Base-by-base conservation (phyloP, 2,113 vertebrate species). In the Myrmophylax atrothorax region DNA sequence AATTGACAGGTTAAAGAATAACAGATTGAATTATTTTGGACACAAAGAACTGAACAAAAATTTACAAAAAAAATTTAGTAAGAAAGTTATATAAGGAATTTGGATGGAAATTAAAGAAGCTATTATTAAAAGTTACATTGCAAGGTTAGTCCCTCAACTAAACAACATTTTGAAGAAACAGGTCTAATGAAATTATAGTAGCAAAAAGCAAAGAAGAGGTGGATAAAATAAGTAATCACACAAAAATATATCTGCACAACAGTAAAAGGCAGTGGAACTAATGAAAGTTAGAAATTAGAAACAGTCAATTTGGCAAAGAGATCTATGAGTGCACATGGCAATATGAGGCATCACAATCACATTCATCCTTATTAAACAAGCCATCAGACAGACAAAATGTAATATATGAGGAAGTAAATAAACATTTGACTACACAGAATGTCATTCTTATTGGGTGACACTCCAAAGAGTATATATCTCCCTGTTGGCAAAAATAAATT, bases 401-500 rank as follows among this genome's bases (percentile, higher is more conserved):
- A 93, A 93, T 64, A 75, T 38, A 84, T 38, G 56, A 90, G 75
- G 58, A 92, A 93, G 80, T 77, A 78, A 92, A 93, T 81, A 95
- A 95, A 95, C 74, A 96, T 94, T 86, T 90, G 60, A 93, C 60
- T 88, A 40, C 75, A 96, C 0, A 82, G 23, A 80, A 58, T 75
- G 58, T 63, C 64, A 69, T 59, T 76, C 58, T 93, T 64, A 56
- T 14, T 88, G 70, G 77, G n/a, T 94, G 77, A 93, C 87, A 89
- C 75, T 85, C 92, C 58, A 90, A 96, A 94, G 86, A 85, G 49
- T 62, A 25, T 17, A 3, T 40, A 70, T 79, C 50, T 96, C 70
- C 78, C 84, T 80, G 56, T 8, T 92, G 89, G 94, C 73, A 95
- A 96, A 91, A 96, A 87, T 58, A 95, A 90, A 68, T 63, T 89